Conservation (phyloP, 2,888 invertebrate genomes). For the Ectropis crepuscularia region DNA sequence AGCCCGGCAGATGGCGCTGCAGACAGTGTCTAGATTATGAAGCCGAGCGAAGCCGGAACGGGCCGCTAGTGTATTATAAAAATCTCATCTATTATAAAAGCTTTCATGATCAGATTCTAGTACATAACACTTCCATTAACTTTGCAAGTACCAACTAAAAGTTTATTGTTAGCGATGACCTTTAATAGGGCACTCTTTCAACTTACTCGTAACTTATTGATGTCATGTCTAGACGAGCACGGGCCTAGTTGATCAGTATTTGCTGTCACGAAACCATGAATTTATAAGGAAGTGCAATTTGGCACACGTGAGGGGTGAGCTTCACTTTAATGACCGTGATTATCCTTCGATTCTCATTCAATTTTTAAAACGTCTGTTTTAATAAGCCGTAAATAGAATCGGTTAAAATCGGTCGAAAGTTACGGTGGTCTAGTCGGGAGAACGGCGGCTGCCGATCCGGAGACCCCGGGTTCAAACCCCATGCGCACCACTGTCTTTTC, state of each 20-base stretch:
- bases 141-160: background rate
- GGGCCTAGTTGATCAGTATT: constrained; percentile 63
- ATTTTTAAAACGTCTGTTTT: constrained; percentile 11
- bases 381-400: too few species aligned
- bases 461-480: too few species aligned
- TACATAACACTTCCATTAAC: background rate
- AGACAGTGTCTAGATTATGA: too few species aligned
- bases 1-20: too few species aligned
- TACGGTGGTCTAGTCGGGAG: too few species aligned
- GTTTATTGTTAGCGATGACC: background rate
- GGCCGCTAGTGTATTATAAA: too few species aligned
- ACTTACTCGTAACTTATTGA: constrained; percentile 74
- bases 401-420: too few species aligned
- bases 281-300: constrained; percentile 64
- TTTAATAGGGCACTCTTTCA: constrained; percentile 62
- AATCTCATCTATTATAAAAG: too few species aligned
- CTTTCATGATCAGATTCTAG: too few species aligned
- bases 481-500: too few species aligned
- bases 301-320: constrained; percentile 41
- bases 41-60: too few species aligned
- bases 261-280: constrained; percentile 73
- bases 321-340: constrained; percentile 50
- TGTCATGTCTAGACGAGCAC: constrained; percentile 71
- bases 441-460: too few species aligned
- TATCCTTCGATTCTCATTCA: constrained; percentile 37